These are phyloP conservation scores for honey bee (Apis mellifera) DNA, from an alignment of 1,140 invertebrate genomes.

Conservation along the genomic window Amel_HAv3.1 CM009943.2:4164501-4165000, in stretches of 20 bases:
- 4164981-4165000: too few relatives aligned
- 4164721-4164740: constrained; percentile 47
- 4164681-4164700: constrained; percentile 39
- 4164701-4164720: constrained; percentile 44
- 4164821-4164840: constrained; percentile 7
- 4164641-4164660: constrained; percentile 53
- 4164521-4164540: not conserved
- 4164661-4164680: constrained; percentile 50
- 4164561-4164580: constrained; percentile 50
- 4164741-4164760: constrained; percentile 49
- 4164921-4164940: too few relatives aligned
- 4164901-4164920: not conserved
- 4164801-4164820: not conserved
- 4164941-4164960: too few relatives aligned
- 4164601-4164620: constrained; percentile 50
- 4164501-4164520: not conserved
- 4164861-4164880: not conserved
- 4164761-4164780: constrained; percentile 34
- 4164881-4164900: not conserved
- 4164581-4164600: constrained; percentile 61
- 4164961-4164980: not conserved
- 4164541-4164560: constrained; percentile 47
- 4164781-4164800: not conserved
- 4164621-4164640: constrained; percentile 42
- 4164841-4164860: not conserved